Conservation (phyloP, 2,113 vertebrate genomes). For the Columbina picui region DNA sequence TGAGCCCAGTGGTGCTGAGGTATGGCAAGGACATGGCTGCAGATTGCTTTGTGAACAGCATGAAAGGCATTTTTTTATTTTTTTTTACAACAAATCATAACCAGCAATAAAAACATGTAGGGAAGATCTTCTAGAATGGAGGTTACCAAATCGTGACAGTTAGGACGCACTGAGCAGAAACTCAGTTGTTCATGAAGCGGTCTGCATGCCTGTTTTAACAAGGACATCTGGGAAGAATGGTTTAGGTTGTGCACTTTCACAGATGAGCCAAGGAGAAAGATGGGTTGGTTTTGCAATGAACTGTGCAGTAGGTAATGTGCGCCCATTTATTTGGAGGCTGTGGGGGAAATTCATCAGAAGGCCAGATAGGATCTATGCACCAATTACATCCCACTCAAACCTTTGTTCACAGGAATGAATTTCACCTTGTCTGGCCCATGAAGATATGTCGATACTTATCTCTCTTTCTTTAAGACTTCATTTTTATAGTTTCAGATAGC, state of each 20-base stretch:
- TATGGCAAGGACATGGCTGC: accelerated
- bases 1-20: not conserved
- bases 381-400: constrained; percentile 2
- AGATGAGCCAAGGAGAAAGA: not conserved
- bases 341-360: not conserved
- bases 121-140: not conserved
- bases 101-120: not conserved
- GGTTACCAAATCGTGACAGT: not conserved
- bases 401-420: not conserved
- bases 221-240: not conserved
- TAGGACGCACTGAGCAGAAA: not conserved
- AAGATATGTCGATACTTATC: not conserved
- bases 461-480: not conserved
- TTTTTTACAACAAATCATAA: not conserved
- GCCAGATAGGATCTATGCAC: not conserved
- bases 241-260: not conserved
- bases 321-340: not conserved
- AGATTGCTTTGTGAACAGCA: not conserved
- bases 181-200: not conserved
- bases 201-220: not conserved
- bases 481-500: constrained; percentile 20
- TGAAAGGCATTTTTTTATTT: not conserved
- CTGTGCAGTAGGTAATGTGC: not conserved
- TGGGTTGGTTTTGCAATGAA: not conserved
- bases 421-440: not conserved